Evolutionary conservation across 2,797 vertebrate species (phyloP), one percentile per base, ranked within the genome.

Genomic region (Melanotaenia trifasciata): DNA sequence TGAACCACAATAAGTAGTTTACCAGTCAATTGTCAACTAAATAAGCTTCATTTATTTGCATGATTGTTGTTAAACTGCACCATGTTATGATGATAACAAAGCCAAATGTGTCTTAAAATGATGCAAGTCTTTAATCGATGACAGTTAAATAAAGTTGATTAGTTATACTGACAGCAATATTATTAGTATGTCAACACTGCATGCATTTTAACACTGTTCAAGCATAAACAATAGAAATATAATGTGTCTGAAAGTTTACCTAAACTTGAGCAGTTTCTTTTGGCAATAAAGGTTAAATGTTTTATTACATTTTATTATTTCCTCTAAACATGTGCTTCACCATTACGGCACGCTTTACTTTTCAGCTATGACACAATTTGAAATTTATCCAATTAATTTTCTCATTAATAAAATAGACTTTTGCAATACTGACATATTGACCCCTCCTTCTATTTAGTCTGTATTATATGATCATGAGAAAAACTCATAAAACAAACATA

Each of bases 381-480:
- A 63, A 54, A 9, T 5, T 4, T 51, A 4, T 36, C 16, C 20
- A 8, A 7, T 24, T 32, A 4, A 20, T 5, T 51, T 35, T 50
- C 47, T 54, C 2, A 54, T 1, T 11, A 30, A 64, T 50, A 6
- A 7, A 40, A 50, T 22, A 2, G 11, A 14, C 6, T 53, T 54
- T 62, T 60, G 50, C 20, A 5, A 3, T 20, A 38, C 53, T 47
- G 28, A 32, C 24, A 67, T 45, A 65, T 57, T 18, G 43, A 45
- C 7, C 6, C 43, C 6, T 16, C 11, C 38, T 12, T 18, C 32
- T 30, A 35, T 24, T 62, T n/a, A 1, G 32, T 45, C 50, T 63
- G 22, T 45, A 28, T 35, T 4, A 45, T 20, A 72, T 32, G 11
- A 60, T 71, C 13, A 8, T 35, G 54, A 6, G 56, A 74, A 81